phyloP scores from a whole-genome alignment of 2,888 invertebrate species.

The Stenurella melanura region DNA sequence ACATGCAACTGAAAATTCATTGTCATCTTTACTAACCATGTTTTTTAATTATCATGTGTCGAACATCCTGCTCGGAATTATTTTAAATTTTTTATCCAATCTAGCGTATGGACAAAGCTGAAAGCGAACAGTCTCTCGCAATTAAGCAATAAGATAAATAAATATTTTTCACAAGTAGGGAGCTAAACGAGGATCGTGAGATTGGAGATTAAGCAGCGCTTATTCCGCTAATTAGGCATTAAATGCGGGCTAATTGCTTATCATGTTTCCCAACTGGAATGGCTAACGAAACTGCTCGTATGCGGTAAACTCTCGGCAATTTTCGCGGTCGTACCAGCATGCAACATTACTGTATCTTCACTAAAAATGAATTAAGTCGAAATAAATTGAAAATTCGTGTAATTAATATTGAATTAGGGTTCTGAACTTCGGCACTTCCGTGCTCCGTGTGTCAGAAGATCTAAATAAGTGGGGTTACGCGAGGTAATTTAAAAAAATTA shows the following conservation, averaged over 20 bases:
- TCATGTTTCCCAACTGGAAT: constrained; percentile 43
- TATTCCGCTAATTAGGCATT: constrained; percentile 45
- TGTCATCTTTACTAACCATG: too few relatives aligned
- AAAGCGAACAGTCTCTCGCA: neutral
- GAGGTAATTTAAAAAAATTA: too few relatives aligned
- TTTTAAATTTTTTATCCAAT: too few relatives aligned
- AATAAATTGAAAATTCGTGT: constrained; percentile 8
- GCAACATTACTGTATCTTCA: constrained; percentile 30
- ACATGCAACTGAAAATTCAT: too few relatives aligned
- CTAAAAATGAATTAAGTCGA: constrained; percentile 35
- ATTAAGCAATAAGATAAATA: constrained; percentile 42
- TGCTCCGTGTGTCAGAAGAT: neutral
- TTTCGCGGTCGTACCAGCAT: constrained; percentile 28
- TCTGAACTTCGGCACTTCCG: constrained; percentile 4
- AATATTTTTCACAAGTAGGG: constrained; percentile 43
- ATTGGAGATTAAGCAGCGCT: constrained; percentile 42
- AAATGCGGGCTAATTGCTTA: constrained; percentile 48
- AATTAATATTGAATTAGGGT: constrained; percentile 23
- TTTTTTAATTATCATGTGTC: too few relatives aligned
- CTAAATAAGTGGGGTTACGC: neutral
- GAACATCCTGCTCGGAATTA: too few relatives aligned
- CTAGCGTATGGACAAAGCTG: too few relatives aligned
- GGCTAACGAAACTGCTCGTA: constrained; percentile 10
- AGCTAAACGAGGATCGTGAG: constrained; percentile 35
- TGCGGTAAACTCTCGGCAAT: constrained; percentile 39